Evolutionary conservation across 2,797 vertebrate species (phyloP).

Genomic region (Malacoctenus gilli): DNA sequence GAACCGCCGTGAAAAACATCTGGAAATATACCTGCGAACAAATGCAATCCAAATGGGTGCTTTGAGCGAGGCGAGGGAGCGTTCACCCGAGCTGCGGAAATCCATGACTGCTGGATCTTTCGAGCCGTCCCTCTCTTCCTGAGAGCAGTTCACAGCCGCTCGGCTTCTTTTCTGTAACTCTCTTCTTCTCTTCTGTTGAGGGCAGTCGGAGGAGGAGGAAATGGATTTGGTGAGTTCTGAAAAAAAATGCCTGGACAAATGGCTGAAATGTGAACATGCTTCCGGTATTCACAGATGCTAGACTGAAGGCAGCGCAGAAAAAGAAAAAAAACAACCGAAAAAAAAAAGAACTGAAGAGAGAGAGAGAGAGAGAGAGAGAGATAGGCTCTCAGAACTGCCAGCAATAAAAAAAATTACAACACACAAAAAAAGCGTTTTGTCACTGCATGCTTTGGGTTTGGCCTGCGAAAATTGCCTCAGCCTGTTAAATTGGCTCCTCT

Average conservation of each 20-base stretch:
- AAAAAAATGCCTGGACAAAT: constrained; percentile 71
- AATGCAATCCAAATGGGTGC: constrained; percentile 1
- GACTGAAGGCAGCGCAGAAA: constrained; percentile 54
- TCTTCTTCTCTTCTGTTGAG: constrained; percentile 83
- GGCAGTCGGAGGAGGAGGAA: constrained; percentile 98
- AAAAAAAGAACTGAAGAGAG: no score
- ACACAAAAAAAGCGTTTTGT: constrained; percentile 53
- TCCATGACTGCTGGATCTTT: constrained; percentile 21
- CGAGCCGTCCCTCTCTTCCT: constrained; percentile 22
- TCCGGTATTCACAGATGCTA: constrained; percentile 57
- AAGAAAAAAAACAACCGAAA: no score
- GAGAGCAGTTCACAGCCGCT: constrained; percentile 35
- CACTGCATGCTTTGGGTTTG: constrained; percentile 79
- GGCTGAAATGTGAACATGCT: constrained; percentile 66
- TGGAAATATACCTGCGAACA: no score
- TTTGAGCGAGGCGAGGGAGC: constrained; percentile 12
- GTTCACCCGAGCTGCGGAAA: constrained; percentile 27
- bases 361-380: no score
- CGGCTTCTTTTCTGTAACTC: constrained; percentile 68
- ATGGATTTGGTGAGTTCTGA: constrained; percentile 98
- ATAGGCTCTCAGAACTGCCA: constrained; percentile 48
- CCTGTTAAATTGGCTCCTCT: constrained; percentile 63
- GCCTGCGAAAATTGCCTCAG: constrained; percentile 71
- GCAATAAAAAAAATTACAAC: constrained; percentile 24
- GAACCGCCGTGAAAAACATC: neutral